Evolutionary conservation across 1,140 invertebrate genomes (phyloP).

Genomic region (Monomorium pharaonis): DNA sequence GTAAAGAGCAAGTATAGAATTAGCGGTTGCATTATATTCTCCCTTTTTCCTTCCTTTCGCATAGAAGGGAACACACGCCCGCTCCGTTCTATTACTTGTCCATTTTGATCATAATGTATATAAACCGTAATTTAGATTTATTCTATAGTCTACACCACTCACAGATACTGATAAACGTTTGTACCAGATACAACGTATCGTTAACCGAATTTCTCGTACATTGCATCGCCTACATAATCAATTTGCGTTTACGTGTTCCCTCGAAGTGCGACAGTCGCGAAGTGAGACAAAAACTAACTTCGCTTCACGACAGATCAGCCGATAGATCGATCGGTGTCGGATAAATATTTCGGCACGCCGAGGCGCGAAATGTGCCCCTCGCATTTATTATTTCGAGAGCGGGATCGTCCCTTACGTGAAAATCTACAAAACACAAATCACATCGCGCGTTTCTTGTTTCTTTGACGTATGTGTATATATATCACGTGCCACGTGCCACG

Average conservation of each 20-base stretch:
- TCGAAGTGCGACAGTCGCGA: conserved; percentile 18
- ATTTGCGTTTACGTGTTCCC: conserved; percentile 34
- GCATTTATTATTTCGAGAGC: not conserved
- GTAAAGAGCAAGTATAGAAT: conserved; percentile 6
- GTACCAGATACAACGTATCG: conserved; percentile 11
- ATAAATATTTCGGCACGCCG: conserved; percentile 3
- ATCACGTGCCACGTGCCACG: conserved; percentile 83
- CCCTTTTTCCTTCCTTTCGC: not conserved
- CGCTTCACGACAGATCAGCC: conserved; percentile 48
- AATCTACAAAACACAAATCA: conserved; percentile 78
- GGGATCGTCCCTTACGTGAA: conserved; percentile 18
- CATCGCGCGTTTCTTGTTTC: conserved; percentile 64
- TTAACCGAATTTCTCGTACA: conserved; percentile 9
- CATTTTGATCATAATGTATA: not conserved
- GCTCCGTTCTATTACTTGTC: conserved; percentile 23
- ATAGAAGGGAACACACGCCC: not conserved
- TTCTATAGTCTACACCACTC: conserved; percentile 14
- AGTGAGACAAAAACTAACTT: conserved; percentile 51
- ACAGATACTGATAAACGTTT: conserved; percentile 31
- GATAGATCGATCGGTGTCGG: conserved; percentile 41
- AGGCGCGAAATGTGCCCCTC: conserved; percentile 8
- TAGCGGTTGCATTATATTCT: not conserved
- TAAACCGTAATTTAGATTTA: conserved; percentile 40
- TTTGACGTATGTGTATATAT: conserved; percentile 60
- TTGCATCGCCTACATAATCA: conserved; percentile 9